Conservation (phyloP, 2,888 invertebrate genomes). For the Physocephala rufipes region DNA sequence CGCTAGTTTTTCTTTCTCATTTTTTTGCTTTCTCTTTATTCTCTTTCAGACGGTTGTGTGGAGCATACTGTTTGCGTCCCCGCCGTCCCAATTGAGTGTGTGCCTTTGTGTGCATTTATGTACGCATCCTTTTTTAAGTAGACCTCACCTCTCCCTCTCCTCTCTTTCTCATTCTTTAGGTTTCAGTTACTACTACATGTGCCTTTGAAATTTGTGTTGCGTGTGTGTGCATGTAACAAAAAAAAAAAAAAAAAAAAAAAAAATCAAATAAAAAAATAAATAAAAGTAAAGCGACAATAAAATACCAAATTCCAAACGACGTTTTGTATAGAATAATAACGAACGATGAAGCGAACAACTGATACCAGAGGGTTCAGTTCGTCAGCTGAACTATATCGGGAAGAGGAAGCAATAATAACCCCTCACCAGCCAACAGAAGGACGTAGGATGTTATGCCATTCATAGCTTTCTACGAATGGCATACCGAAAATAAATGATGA, state of each 20-base stretch:
- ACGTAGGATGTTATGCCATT: background rate
- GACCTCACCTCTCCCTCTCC: too few relatives aligned
- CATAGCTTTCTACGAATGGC: background rate
- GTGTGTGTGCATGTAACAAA: too few relatives aligned
- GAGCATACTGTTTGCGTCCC: background rate
- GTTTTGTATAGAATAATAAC: background rate
- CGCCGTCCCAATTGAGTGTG: background rate
- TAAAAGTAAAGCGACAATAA: background rate
- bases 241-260: slow-evolving; percentile 12
- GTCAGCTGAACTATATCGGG: too few relatives aligned
- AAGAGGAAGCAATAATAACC: slow-evolving; percentile 4
- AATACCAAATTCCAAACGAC: background rate
- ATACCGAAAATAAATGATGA: background rate
- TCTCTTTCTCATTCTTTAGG: too few relatives aligned
- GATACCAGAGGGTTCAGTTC: too few relatives aligned
- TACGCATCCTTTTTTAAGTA: background rate
- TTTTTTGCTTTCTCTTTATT: too few relatives aligned
- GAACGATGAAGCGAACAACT: too few relatives aligned
- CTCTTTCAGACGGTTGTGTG: background rate
- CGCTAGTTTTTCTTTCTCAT: slow-evolving; percentile 8
- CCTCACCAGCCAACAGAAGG: background rate
- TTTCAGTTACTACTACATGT: background rate
- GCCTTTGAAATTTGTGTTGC: background rate
- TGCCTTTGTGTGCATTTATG: background rate
- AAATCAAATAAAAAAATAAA: slow-evolving; percentile 1